phyloP scores from a whole-genome alignment of 2,797 vertebrate species.

The Xiphophorus birchmanni region DNA sequence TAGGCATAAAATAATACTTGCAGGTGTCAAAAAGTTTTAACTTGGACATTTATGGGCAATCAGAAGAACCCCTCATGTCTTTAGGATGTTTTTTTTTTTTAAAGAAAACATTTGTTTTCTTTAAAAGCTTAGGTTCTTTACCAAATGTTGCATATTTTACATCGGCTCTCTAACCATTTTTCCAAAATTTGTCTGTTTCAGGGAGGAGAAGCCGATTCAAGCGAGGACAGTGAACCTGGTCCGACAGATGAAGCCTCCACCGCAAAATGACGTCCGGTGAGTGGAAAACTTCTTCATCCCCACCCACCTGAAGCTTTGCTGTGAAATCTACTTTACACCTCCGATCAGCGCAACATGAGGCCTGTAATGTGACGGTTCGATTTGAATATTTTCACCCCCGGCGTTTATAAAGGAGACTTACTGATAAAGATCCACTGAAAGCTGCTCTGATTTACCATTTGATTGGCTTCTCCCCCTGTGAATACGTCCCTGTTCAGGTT shows the following conservation, averaged over 20 bases:
- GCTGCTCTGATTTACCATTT: constrained; percentile 1
- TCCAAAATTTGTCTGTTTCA: constrained; percentile 67
- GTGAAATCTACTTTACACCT: background rate
- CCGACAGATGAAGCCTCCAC: constrained; percentile 83
- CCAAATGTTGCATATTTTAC: background rate
- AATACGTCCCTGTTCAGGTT: background rate
- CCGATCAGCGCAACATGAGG: background rate
- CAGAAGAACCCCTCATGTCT: background rate
- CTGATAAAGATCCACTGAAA: constrained; percentile 11
- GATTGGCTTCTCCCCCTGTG: constrained; percentile 3
- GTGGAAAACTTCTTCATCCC: constrained; percentile 10
- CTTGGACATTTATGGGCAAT: background rate
- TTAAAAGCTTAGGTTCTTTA: background rate
- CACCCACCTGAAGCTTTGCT: background rate
- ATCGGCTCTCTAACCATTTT: constrained; percentile 10
- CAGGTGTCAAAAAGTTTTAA: background rate
- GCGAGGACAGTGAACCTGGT: constrained; percentile 84
- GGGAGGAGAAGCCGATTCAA: constrained; percentile 85
- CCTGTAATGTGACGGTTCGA: background rate
- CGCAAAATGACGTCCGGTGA: constrained; percentile 86
- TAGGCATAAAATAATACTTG: background rate
- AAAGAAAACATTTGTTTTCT: background rate
- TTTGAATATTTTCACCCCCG: background rate
- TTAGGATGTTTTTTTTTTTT: background rate
- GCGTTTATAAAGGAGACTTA: constrained; percentile 6